phyloP scores from a whole-genome alignment of 1,140 invertebrate genomes.

The Chrysomallon squamiferum region DNA sequence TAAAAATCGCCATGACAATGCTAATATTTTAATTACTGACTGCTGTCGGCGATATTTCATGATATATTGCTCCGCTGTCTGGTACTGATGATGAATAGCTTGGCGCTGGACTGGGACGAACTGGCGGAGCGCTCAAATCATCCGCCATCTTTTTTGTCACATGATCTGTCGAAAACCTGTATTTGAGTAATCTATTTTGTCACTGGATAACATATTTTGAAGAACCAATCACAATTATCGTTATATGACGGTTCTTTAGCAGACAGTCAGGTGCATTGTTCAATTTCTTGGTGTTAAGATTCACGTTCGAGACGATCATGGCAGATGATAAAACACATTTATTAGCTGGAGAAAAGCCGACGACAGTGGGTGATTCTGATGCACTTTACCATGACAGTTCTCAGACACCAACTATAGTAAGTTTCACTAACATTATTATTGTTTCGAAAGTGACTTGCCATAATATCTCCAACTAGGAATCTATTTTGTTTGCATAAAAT shows the following conservation, averaged over 20 bases:
- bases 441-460: too few relatives aligned
- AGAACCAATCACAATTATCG: background rate
- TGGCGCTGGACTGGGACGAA: background rate
- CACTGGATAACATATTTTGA: background rate
- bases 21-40: background rate
- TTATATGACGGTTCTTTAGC: background rate
- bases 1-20: too few relatives aligned
- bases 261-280: too few relatives aligned
- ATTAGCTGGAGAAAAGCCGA: background rate
- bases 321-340: background rate
- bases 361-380: background rate
- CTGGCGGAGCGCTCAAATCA: background rate
- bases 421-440: too few relatives aligned
- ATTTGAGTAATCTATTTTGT: background rate
- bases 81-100: background rate
- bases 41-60: conserved; percentile 1
- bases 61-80: background rate
- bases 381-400: conserved; percentile 6
- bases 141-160: conserved; percentile 1
- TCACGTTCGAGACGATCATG: background rate
- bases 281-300: background rate
- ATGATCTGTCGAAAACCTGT: background rate
- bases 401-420: background rate
- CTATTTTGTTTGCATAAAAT: too few relatives aligned
- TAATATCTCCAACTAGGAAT: too few relatives aligned